Base-by-base conservation (phyloP, 2,113 vertebrate species). In the Nesoenas mayeri region DNA sequence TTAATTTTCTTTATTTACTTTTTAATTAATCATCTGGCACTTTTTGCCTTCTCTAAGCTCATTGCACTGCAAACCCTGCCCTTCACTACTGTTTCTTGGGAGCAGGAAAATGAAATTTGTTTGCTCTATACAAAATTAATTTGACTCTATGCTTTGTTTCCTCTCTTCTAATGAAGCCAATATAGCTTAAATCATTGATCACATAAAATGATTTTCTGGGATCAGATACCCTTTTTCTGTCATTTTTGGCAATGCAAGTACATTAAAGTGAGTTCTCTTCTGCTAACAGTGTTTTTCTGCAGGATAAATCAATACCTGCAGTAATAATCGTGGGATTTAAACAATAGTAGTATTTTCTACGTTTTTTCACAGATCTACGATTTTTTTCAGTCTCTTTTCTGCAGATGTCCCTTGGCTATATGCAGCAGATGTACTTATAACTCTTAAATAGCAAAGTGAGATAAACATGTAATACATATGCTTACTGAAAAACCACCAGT, bases 1-100 rank as follows among this genome's bases (percentile, higher is more conserved):
- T 93, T 97, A 85, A 96, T 96, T 96, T 94, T 90, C 38, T 25
- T 58, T 88, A 88, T 83, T 95, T 96, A 78, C 21, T 77, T 87
- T 84, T 85, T 81, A 91, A 92, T 89, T 94, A 89, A 85, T 11
- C 3, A 54, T 31, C 54, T 95, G 83, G 22, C 50, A 75, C 26
- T 40, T 93, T 79, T 57, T 83, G 38, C 56, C 34, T 93, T 65
- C 78, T 72, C 51, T 21, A 88, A 94, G 47, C 22, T 85, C 51
- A 57, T 54, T 85, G 62, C 54, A 74, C 31, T 72, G n/a, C 73
- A 91, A 94, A 69, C 5, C 67, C 36, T 65, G 38, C 66, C 47
- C 28, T 60, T 56, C 47, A 24, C 13, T 44, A 25, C 29, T 83
- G 21, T 64, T 93, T 79, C n/a, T 66, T 83, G 12, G 28, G 80